Evolutionary conservation across 2,113 vertebrate genomes (phyloP).

Genomic region (Chrysochloris asiatica): DNA sequence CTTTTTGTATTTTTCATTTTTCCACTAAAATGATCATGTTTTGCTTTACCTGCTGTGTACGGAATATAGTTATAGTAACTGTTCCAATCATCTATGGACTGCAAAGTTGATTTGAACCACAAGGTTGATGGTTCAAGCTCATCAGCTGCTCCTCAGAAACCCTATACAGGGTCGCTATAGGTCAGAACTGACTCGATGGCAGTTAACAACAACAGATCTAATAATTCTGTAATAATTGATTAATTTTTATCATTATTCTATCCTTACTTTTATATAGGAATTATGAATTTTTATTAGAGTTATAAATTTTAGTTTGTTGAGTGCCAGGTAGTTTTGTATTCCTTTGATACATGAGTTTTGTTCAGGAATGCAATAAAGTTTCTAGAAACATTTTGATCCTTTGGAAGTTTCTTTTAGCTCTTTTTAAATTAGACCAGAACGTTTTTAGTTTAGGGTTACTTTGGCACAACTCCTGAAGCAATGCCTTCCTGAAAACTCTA

Average conservation of each 20-base stretch:
- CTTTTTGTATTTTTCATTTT: neutral
- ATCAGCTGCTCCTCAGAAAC: too few species aligned
- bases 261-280: neutral
- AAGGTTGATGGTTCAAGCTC: too few species aligned
- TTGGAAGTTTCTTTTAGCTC: neutral
- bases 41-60: neutral
- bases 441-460: too few species aligned
- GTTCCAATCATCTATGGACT: neutral
- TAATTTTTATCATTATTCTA: neutral
- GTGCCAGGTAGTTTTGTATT: neutral
- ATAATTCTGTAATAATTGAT: too few species aligned
- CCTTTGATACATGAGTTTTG: neutral
- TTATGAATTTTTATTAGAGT: neutral
- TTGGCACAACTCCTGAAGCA: neutral
- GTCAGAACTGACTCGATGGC: too few species aligned
- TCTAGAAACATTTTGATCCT: neutral
- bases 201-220: too few species aligned
- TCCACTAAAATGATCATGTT: neutral
- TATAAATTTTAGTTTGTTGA: neutral
- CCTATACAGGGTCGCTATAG: too few species aligned
- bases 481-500: neutral
- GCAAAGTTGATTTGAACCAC: too few species aligned
- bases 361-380: neutral
- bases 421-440: neutral
- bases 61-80: neutral